Base-by-base conservation (phyloP, 2,888 invertebrate genomes). In the Pantelozetes paolii region DNA sequence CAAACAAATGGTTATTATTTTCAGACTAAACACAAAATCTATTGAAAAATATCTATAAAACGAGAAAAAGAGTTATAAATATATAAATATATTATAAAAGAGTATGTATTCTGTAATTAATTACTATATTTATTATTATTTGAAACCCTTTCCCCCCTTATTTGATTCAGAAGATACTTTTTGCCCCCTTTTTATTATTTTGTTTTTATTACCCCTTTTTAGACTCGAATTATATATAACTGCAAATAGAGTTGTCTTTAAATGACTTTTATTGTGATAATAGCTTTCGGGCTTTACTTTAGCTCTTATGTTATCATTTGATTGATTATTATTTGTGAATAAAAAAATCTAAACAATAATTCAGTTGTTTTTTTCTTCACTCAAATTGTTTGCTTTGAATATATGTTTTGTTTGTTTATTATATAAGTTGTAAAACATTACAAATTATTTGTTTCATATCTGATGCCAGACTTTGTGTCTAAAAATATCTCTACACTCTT, bases 1-100 rank as follows among this genome's bases (percentile, higher is more conserved):
- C 59, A 59, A 59, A 28, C n/a, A 50, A 50, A n/a, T 20, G 30
- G 59, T 59, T 59, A 59, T 30, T 59, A 59, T 59, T 59, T 59
- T 59, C 5, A 59, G 18, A 50, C 6, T 50, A 50, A 54, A 54
- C 23, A 54, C 23, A 54, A 11, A 45, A 45, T 45, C 2, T 11
- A 13, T 45, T 13, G 45, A 13, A 45, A 11, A 45, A 45, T 11
- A 11, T 6, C 45, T 36, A 36, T n/a, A n/a, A n/a, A n/a, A n/a
- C n/a, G n/a, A n/a, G n/a, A n/a, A n/a, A n/a, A n/a, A n/a, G n/a
- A 36, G 36, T 36, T 36, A 36, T 36, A 36, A 45, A 45, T 45
- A 45, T 45, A 45, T 45, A 45, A 45, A 36, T 36, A 36, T 36
- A 36, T n/a, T n/a, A 36, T 36, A 36, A 36, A 8, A 36, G 36